Percentiles rank a stretch among this genome's conserved stretches.
phyloP scores from a whole-genome alignment of 2,888 invertebrate species.

The Latheticus oryzae region DNA sequence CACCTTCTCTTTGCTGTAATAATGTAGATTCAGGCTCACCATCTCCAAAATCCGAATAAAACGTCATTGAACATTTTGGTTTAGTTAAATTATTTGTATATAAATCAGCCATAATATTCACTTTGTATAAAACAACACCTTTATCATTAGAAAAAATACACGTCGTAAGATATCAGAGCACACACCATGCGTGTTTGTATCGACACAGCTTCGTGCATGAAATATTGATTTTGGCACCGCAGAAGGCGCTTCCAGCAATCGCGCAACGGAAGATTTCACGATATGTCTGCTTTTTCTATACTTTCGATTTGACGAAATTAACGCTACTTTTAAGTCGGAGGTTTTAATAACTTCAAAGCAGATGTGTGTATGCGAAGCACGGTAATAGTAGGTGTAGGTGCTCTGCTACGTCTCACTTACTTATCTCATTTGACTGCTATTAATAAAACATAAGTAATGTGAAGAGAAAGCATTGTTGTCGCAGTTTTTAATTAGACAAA shows the following conservation, averaged over 20 bases:
- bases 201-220: constrained; percentile 37
- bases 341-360: constrained; percentile 26
- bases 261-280: constrained; percentile 36
- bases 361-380: constrained; percentile 18
- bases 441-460: constrained; percentile 19
- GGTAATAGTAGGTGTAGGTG: constrained; percentile 10
- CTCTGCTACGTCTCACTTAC: no score
- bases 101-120: constrained; percentile 50
- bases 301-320: constrained; percentile 26
- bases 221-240: constrained; percentile 54
- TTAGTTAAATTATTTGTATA: constrained; percentile 54
- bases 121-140: constrained; percentile 6
- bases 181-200: constrained; percentile 29
- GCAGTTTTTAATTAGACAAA: no score
- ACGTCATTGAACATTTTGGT: constrained; percentile 51
- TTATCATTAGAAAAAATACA: constrained; percentile 15
- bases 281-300: constrained; percentile 22
- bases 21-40: constrained; percentile 47
- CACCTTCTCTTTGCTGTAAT: constrained; percentile 56
- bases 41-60: constrained; percentile 55
- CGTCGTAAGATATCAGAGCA: constrained; percentile 18
- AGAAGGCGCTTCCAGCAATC: constrained; percentile 37
- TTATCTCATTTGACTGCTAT: constrained; percentile 19
- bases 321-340: constrained; percentile 10
- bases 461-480: no score